phyloP scores from a whole-genome alignment of 2,888 invertebrate genomes.

The Sepioteuthis lessoniana region DNA sequence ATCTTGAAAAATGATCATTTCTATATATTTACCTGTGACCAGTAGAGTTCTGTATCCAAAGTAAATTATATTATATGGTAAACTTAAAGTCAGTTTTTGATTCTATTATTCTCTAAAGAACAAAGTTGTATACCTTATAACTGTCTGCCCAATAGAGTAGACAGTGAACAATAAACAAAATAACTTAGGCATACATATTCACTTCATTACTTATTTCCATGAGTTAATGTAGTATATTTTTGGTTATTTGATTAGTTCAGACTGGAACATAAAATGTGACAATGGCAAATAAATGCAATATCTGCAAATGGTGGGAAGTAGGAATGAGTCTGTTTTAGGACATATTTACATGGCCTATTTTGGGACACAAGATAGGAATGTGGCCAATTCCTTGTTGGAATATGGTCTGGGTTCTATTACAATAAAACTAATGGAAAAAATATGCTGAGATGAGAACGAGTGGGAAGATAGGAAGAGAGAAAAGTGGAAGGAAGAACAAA shows the following conservation, averaged over 20 bases:
- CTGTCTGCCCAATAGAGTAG: background rate
- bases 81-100: background rate
- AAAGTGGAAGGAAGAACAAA: background rate
- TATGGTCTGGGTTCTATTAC: constrained; percentile 33
- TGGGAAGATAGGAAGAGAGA: background rate
- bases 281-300: background rate
- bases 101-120: background rate
- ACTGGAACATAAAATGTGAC: constrained; percentile 13
- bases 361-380: background rate
- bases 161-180: background rate
- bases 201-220: background rate
- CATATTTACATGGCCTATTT: background rate
- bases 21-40: too few relatives aligned
- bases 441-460: background rate
- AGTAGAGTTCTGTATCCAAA: too few relatives aligned
- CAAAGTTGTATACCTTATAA: background rate
- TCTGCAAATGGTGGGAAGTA: background rate
- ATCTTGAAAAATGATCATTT: too few relatives aligned
- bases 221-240: constrained; percentile 4
- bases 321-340: background rate
- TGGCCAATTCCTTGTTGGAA: constrained; percentile 8
- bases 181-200: background rate
- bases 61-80: background rate
- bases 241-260: constrained; percentile 33
- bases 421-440: background rate